A percentile compares a stretch with the other conserved stretches of the same genome.
Conservation (phyloP, 2,797 vertebrate genomes). For the Australoheros facetus region DNA sequence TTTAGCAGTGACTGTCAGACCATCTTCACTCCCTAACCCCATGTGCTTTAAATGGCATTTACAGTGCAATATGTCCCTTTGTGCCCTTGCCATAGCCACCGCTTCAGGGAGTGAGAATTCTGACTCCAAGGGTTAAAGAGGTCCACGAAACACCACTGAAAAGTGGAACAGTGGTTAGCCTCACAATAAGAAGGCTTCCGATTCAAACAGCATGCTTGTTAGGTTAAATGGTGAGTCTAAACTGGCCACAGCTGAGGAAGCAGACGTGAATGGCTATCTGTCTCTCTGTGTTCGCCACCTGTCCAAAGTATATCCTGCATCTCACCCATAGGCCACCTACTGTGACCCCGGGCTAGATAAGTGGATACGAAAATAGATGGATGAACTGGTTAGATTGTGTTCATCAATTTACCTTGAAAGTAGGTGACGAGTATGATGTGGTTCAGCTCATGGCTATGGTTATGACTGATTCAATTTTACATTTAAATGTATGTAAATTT, state of each 20-base stretch:
- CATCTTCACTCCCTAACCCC: not conserved
- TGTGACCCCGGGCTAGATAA: not conserved
- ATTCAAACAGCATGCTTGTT: not conserved
- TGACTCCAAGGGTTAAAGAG: not conserved
- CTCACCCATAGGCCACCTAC: not conserved
- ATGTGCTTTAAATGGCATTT: not conserved
- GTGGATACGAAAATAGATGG: not conserved
- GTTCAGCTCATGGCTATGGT: not conserved
- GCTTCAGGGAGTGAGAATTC: not conserved
- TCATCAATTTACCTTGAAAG: not conserved
- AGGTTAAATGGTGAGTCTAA: not conserved
- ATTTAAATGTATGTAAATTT: not conserved
- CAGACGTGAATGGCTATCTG: rapidly evolving
- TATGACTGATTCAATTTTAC: not conserved
- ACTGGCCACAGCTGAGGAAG: not conserved
- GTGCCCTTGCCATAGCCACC: not conserved
- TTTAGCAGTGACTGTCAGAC: conserved; percentile 11
- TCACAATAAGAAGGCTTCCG: not conserved
- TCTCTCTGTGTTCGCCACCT: too few species aligned
- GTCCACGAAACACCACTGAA: not conserved
- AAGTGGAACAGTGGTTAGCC: not conserved
- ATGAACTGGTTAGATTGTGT: not conserved
- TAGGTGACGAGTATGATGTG: not conserved
- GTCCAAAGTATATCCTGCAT: not conserved
- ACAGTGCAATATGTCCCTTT: not conserved